Evolutionary conservation across 2,888 invertebrate genomes (phyloP).

Genomic region (Subacronicta megacephala): DNA sequence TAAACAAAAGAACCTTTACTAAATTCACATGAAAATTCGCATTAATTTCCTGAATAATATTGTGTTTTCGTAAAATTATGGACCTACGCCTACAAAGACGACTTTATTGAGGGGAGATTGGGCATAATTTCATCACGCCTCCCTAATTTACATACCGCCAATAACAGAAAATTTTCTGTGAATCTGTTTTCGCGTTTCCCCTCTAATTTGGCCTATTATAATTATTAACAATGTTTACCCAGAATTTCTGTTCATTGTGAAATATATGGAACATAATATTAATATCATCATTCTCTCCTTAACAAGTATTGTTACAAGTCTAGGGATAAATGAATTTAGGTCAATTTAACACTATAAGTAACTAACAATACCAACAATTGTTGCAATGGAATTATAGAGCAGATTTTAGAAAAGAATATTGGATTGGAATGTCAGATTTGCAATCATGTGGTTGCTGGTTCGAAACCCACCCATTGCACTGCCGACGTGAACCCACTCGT

Average conservation of each 20-base stretch:
- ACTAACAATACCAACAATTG: too few species aligned
- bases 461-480: too few species aligned
- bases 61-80: conserved; percentile 16
- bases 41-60: conserved; percentile 8
- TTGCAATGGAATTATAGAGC: too few species aligned
- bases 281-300: not conserved
- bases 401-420: too few species aligned
- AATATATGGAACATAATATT: conserved; percentile 8
- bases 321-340: too few species aligned
- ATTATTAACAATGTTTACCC: conserved; percentile 5
- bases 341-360: too few species aligned
- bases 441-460: too few species aligned
- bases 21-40: not conserved
- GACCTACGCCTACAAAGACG: conserved; percentile 2
- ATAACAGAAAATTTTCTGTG: conserved; percentile 2
- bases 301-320: not conserved
- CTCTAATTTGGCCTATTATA: conserved; percentile 7
- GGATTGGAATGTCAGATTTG: too few species aligned
- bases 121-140: conserved; percentile 24
- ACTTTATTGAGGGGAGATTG: conserved; percentile 12
- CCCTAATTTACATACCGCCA: conserved; percentile 13
- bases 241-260: not conserved
- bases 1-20: too few species aligned
- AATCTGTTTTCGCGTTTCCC: conserved; percentile 21
- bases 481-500: too few species aligned